Conservation (phyloP, 2,113 vertebrate species). For the Cavia aperea region DNA sequence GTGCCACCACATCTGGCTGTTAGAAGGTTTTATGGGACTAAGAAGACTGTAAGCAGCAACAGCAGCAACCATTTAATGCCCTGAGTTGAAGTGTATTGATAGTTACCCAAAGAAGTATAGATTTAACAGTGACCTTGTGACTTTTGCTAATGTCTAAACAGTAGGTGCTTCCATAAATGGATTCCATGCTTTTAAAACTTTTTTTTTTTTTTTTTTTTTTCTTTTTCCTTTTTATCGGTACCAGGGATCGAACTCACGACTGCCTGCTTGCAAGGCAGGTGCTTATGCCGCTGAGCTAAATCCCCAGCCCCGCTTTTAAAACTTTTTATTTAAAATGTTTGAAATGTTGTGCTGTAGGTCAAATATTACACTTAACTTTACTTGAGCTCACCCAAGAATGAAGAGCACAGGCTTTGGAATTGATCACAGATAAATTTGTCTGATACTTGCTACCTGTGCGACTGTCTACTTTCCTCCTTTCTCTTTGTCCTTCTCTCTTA, state of each 20-base stretch:
- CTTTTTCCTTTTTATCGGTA: too few relatives aligned
- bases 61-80: conserved; percentile 23
- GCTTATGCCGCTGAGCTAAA: too few relatives aligned
- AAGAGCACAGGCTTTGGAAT: conserved; percentile 22
- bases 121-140: conserved; percentile 39
- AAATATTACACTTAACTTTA: conserved; percentile 31
- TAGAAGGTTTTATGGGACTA: background rate
- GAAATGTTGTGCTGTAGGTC: background rate
- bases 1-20: too few relatives aligned
- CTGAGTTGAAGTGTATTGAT: conserved; percentile 26
- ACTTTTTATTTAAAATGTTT: conserved; percentile 45
- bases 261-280: too few relatives aligned
- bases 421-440: background rate
- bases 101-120: conserved; percentile 48
- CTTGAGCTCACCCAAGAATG: conserved; percentile 19
- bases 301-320: conserved; percentile 13
- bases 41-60: background rate
- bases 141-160: conserved; percentile 39
- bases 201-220: background rate
- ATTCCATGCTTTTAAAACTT: conserved; percentile 49
- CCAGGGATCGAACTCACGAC: too few relatives aligned
- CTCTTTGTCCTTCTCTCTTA: background rate
- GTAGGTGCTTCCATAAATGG: conserved; percentile 17
- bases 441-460: background rate
- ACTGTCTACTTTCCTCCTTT: background rate